Conservation (phyloP, 2,113 vertebrate species). For the Aviceda subcristata region DNA sequence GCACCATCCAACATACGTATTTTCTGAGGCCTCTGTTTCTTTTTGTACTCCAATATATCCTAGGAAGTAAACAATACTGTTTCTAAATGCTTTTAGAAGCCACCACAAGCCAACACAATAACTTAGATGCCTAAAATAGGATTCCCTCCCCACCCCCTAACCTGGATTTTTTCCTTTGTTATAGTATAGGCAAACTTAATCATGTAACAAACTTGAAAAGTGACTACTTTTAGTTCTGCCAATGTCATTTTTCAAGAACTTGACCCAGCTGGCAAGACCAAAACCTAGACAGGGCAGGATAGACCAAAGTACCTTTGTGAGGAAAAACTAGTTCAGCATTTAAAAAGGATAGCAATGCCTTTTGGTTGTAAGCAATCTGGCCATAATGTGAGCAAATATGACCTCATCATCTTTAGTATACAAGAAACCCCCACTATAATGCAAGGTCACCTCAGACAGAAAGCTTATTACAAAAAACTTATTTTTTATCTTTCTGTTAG, state of each 20-base stretch:
- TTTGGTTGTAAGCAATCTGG: background rate
- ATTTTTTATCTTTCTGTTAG: background rate
- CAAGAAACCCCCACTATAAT: background rate
- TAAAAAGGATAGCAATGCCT: background rate
- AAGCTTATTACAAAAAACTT: background rate
- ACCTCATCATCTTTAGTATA: background rate
- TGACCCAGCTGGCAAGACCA: background rate
- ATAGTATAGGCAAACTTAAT: background rate
- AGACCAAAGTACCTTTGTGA: background rate
- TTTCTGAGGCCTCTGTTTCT: slow-evolving; percentile 97
- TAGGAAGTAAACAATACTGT: slow-evolving; percentile 49
- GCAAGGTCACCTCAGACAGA: background rate
- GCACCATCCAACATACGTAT: slow-evolving; percentile 97
- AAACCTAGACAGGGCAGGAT: background rate
- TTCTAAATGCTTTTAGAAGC: background rate
- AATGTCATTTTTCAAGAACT: background rate
- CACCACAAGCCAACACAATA: background rate
- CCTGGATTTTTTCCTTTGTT: background rate
- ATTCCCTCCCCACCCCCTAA: background rate
- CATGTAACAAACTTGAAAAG: background rate
- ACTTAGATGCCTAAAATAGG: background rate
- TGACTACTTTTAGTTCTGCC: background rate
- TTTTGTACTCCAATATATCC: slow-evolving; percentile 98
- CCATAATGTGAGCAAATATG: background rate
- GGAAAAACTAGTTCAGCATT: background rate